Percentiles rank a stretch among this genome's conserved stretches.
Evolutionary conservation across 2,888 invertebrate genomes (phyloP).

Genomic region (Pristionchus arcanus): DNA sequence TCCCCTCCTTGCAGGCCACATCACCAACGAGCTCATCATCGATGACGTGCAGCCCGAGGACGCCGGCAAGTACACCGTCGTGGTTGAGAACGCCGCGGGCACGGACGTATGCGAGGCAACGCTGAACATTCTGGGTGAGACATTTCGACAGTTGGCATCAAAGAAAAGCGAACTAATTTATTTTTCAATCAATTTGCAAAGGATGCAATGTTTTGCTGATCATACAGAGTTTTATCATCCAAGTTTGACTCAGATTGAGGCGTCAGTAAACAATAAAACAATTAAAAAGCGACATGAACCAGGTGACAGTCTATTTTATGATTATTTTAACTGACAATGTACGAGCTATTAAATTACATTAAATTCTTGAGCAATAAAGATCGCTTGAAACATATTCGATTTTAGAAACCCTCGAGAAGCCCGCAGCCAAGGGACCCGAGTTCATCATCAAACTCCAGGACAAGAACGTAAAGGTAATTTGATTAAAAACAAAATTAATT

Average conservation of each 20-base stretch:
- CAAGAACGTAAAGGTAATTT: conserved; percentile 60
- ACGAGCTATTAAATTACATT: too few relatives aligned
- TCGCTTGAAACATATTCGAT: background rate
- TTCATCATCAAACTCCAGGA: conserved; percentile 69
- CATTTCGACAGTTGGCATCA: background rate
- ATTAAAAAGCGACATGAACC: too few relatives aligned
- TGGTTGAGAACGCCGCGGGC: conserved; percentile 78
- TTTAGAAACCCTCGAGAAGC: conserved; percentile 74
- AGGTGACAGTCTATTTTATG: too few relatives aligned
- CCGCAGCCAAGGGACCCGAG: conserved; percentile 69
- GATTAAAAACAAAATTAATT: background rate
- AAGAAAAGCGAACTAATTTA: too few relatives aligned
- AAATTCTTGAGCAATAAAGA: background rate
- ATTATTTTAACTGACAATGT: too few relatives aligned
- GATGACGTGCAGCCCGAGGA: conserved; percentile 77
- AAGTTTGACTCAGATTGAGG: too few relatives aligned
- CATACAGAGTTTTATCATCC: too few relatives aligned
- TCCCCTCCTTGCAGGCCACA: too few relatives aligned
- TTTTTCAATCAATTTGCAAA: too few relatives aligned
- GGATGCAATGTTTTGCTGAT: too few relatives aligned
- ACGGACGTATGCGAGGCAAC: conserved; percentile 76
- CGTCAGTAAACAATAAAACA: too few relatives aligned
- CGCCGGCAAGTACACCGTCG: conserved; percentile 76
- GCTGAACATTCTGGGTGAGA: conserved; percentile 68
- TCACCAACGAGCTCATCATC: conserved; percentile 75